Conservation (phyloP, 1,140 invertebrate species). For the Aleiodes sp. region DNA sequence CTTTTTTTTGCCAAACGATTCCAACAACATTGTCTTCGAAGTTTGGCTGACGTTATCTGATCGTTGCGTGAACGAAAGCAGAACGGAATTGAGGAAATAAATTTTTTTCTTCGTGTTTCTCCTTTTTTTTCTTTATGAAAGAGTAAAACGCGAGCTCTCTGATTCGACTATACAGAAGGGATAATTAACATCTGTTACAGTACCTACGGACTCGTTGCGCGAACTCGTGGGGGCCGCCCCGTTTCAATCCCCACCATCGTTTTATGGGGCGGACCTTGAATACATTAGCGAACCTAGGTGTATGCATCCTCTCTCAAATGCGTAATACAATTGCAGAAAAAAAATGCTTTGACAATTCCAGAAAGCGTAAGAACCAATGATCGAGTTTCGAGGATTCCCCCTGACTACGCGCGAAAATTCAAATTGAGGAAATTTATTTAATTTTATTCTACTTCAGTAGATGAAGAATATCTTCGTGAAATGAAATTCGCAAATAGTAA, state of each 20-base stretch:
- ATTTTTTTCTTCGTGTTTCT: slow-evolving; percentile 6
- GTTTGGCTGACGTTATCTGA: slow-evolving; percentile 2
- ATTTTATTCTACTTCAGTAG: too few species aligned
- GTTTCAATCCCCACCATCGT: slow-evolving; percentile 56
- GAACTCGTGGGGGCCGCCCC: slow-evolving; percentile 55
- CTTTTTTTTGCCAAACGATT: neutral
- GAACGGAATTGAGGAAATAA: slow-evolving; percentile 12
- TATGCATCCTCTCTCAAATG: slow-evolving; percentile 1
- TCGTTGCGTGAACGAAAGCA: slow-evolving; percentile 5
- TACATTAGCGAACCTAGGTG: slow-evolving; percentile 59
- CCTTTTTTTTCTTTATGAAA: neutral
- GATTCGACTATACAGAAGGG: slow-evolving; percentile 54
- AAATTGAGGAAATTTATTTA: too few species aligned
- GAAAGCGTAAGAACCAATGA: too few species aligned
- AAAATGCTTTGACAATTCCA: neutral
- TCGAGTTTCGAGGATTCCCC: too few species aligned
- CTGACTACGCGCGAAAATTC: too few species aligned
- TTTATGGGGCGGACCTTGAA: slow-evolving; percentile 63
- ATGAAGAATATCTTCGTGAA: too few species aligned
- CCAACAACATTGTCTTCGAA: slow-evolving; percentile 4
- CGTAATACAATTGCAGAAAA: neutral
- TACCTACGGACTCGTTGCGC: slow-evolving; percentile 56
- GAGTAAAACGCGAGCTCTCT: slow-evolving; percentile 1
- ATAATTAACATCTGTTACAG: slow-evolving; percentile 67
- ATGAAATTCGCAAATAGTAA: too few species aligned